Percentiles rank a stretch among this genome's conserved stretches.
Evolutionary conservation across 2,888 invertebrate genomes (phyloP).

Genomic region (Pyralis farinalis): DNA sequence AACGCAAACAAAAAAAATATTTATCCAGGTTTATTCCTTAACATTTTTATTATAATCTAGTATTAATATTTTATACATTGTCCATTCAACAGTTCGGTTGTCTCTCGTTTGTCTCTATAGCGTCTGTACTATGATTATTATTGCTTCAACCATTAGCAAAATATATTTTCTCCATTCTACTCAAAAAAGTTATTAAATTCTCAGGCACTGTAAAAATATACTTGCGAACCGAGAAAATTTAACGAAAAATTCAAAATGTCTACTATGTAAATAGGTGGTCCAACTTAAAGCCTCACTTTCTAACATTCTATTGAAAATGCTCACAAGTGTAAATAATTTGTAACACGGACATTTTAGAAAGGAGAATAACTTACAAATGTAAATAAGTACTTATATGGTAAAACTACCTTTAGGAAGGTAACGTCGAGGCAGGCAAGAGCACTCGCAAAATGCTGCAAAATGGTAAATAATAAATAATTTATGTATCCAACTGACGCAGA

Average conservation of each 20-base stretch:
- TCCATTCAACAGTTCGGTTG: slow-evolving; percentile 62
- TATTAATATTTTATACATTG: slow-evolving; percentile 77
- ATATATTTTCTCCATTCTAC: slow-evolving; percentile 18
- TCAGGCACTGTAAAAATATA: slow-evolving; percentile 30
- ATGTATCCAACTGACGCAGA: slow-evolving; percentile 27
- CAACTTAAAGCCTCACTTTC: slow-evolving; percentile 51
- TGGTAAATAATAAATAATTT: slow-evolving; percentile 25
- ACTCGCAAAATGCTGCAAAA: slow-evolving; percentile 33
- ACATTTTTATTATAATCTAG: slow-evolving; percentile 73
- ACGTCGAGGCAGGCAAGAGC: slow-evolving; percentile 61
- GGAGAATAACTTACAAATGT: slow-evolving; percentile 22
- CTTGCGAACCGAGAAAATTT: slow-evolving; percentile 16
- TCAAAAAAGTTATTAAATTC: too few relatives aligned
- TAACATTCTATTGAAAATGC: slow-evolving; percentile 32
- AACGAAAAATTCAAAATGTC: slow-evolving; percentile 26
- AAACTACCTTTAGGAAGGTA: slow-evolving; percentile 43
- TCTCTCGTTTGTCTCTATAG: slow-evolving; percentile 52
- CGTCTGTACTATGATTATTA: slow-evolving; percentile 46
- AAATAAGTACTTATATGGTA: slow-evolving; percentile 44
- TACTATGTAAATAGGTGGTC: slow-evolving; percentile 49
- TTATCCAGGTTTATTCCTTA: slow-evolving; percentile 80
- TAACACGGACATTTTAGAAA: slow-evolving; percentile 22
- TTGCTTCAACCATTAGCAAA: slow-evolving; percentile 19
- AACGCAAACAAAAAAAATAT: slow-evolving; percentile 70
- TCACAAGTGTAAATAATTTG: slow-evolving; percentile 29